Evolutionary conservation across 2,113 vertebrate genomes (phyloP), one percentile per base, ranked within the genome.

Genomic region (Nothocercus nigrocapillus): DNA sequence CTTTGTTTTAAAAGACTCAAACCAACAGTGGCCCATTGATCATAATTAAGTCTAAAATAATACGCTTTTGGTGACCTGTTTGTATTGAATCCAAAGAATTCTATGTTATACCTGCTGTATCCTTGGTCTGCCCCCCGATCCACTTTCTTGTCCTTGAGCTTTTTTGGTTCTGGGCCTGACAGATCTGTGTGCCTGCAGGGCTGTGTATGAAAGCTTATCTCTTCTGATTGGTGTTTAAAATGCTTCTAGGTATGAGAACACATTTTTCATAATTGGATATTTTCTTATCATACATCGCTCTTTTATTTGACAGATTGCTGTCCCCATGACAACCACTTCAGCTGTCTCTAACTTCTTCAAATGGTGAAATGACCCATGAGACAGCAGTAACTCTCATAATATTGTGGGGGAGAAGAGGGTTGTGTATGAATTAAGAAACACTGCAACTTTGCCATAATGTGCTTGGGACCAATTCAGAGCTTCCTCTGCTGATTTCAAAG

Each of bases 1-100:
- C 91, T 96, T 97, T 97, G 96, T 97, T 96, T 95, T 77, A 88
- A 88, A 93, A 70, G 59, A 82, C 75, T 95, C 89, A 92, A 92
- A 88, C 69, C 63, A 95, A 96, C 85, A 97, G 86, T 92, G 90
- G 90, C 87, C 94, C 90, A 94, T 92, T 96, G 94, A 96, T 92
- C 69, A 87, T 84, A 95, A 90, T 78, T 95, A 94, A 95, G 70
- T 89, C 95, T 94, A 95, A 96, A 96, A 94, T 95, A 97, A 97
- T 86, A 92, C 40, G 28, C 77, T 95, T 93, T 95, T 92, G 76
- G 76, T 92, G 93, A 90, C 88, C 93, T 89, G 81, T 91, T 95
- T 96, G 82, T 82, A 84, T 63, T 47, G 49, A 85, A 91, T 96
- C 51, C 3, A 95, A 95, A 93, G 84, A 91, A 56, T 27, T 24